Percentiles rank a stretch among this genome's conserved stretches.
Evolutionary conservation across 2,113 vertebrate species (phyloP).

Genomic region (Tringa solitaria): DNA sequence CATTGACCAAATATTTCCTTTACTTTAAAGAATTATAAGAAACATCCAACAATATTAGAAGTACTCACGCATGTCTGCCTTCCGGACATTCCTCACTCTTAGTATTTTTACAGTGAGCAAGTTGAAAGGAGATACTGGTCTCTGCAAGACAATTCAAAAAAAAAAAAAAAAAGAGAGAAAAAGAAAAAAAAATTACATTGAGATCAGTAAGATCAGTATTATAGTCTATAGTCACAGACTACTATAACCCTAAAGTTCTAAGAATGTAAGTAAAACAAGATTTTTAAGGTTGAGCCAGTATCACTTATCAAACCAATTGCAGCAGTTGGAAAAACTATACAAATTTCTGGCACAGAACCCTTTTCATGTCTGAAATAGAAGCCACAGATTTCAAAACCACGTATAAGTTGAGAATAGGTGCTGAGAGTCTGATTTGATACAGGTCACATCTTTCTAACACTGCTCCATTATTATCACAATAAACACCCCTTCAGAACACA

Average conservation of each 20-base stretch:
- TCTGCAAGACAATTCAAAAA: background rate
- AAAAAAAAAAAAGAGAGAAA: background rate
- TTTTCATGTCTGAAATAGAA: background rate
- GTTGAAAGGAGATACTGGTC: slow-evolving; percentile 61
- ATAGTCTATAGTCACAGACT: background rate
- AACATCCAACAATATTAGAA: background rate
- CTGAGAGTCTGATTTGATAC: background rate
- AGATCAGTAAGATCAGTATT: background rate
- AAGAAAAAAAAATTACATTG: background rate
- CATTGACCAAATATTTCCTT: background rate
- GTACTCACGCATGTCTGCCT: slow-evolving; percentile 66
- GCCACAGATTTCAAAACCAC: background rate
- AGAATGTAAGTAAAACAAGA: accelerated
- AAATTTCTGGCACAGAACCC: background rate
- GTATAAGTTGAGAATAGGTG: background rate
- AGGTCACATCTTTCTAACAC: background rate
- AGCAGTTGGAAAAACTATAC: background rate
- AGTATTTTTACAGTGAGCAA: slow-evolving; percentile 66
- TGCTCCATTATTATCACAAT: background rate
- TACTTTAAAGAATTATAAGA: background rate
- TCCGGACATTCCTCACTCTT: slow-evolving; percentile 56
- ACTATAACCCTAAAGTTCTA: background rate
- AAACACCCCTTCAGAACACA: background rate
- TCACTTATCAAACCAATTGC: background rate
- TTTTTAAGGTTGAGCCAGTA: background rate